Evolutionary conservation across 2,888 invertebrate genomes (phyloP), one percentile per base, ranked within the genome.

Genomic region (Orchestes rusci): DNA sequence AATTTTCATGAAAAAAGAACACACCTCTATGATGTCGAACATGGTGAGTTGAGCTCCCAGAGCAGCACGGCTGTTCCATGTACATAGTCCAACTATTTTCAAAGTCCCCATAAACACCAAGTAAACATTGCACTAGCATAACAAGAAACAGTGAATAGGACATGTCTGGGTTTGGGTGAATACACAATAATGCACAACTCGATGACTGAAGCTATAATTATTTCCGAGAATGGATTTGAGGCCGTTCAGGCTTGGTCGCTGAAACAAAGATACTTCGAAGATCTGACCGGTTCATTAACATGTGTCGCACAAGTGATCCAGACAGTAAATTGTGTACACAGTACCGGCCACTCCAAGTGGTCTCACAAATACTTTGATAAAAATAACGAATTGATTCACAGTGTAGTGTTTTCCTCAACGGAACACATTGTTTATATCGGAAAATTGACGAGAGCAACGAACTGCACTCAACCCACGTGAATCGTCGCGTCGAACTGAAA

Each of bases 71-170:
- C 63, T 77, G 75, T 68, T 79, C 79, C 70, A 75, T 76, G 64
- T 74, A 79, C 57, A 77, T 73, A 32, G 76, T 77, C 78, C 78
- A 78, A 58, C 76, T 78, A 69, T 77, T 78, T 55, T 74, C 79
- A 66, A 71, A 69, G 54, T 68, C 77, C 56, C 71, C 73, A 58
- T 51, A 53, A 29, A 60, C 63, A 43, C 51, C 48, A 40, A 64
- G 56, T 36, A 58, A 44, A 48, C 56, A 51, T 38, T 56, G 53
- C 39, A 56, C 50, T 39, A 62, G 40, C 53, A 61, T 54, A 39
- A 54, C 50, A 53, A 62, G 55, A 41, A 61, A 51, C 33, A 61
- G 52, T 37, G 42, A 53, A 19, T 43, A 31, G 13, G 43, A 38
- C 47, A 47, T 47, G 16, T 35, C 16, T 37, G 16, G 8, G 4